Conservation (phyloP, 2,113 vertebrate species). For the Electrona antarctica region DNA sequence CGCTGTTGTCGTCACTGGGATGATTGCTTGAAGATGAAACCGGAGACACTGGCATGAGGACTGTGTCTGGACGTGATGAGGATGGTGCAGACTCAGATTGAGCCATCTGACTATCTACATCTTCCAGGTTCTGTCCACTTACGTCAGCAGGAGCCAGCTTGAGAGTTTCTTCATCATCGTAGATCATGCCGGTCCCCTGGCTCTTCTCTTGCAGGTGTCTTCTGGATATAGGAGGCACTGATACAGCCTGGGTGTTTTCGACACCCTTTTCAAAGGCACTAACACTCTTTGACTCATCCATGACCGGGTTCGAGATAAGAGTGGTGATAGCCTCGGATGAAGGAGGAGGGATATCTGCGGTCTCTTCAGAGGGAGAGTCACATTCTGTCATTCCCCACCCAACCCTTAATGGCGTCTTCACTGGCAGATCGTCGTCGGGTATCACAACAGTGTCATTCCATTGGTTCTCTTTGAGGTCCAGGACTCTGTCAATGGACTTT, state of each 20-base stretch:
- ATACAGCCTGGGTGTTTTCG: slow-evolving; percentile 85
- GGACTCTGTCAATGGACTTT: slow-evolving; percentile 96
- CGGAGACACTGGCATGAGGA: slow-evolving; percentile 55
- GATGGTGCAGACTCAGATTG: slow-evolving; percentile 37
- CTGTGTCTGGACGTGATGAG: slow-evolving; percentile 29
- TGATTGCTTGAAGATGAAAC: slow-evolving; percentile 31
- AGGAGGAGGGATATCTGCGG: slow-evolving; percentile 68
- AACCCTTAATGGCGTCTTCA: slow-evolving; percentile 83
- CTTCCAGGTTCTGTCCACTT: slow-evolving; percentile 48
- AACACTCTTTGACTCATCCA: slow-evolving; percentile 96
- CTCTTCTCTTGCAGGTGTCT: slow-evolving; percentile 78
- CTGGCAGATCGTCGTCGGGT: slow-evolving; percentile 79
- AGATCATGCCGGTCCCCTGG: slow-evolving; percentile 17
- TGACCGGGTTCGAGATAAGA: slow-evolving; percentile 90
- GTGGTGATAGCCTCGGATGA: slow-evolving; percentile 95
- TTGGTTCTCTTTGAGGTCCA: slow-evolving; percentile 94
- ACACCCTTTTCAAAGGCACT: slow-evolving; percentile 85
- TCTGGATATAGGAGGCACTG: slow-evolving; percentile 88
- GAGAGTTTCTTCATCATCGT: slow-evolving; percentile 45
- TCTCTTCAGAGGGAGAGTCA: slow-evolving; percentile 83
- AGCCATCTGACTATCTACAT: slow-evolving; percentile 34
- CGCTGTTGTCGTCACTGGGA: slow-evolving; percentile 32
- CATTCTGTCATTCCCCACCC: slow-evolving; percentile 93
- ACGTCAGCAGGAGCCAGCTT: slow-evolving; percentile 32
- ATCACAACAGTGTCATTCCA: slow-evolving; percentile 85